Conservation (phyloP, 2,797 vertebrate genomes). For the Pachyuromys duprasi region DNA sequence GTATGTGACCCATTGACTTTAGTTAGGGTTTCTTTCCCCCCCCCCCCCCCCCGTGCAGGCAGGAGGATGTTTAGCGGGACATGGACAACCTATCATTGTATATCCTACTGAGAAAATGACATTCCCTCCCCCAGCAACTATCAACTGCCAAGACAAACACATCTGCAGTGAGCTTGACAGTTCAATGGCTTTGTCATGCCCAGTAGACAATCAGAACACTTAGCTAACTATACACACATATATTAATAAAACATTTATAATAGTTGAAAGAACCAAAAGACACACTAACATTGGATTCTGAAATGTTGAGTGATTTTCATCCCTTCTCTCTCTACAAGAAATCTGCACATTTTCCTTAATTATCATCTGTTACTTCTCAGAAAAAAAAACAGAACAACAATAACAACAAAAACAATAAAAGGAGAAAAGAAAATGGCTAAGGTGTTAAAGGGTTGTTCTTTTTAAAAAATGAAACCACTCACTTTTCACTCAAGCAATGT, state of each 20-base stretch:
- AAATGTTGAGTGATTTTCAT: neutral
- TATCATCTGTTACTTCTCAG: neutral
- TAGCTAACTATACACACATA: neutral
- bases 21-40: neutral
- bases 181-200: neutral
- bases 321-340: neutral
- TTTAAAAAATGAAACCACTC: neutral
- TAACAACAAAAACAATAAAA: neutral
- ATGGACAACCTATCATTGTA: neutral
- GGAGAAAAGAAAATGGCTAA: conserved; percentile 3
- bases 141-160: neutral
- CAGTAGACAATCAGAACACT: neutral
- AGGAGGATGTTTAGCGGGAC: neutral
- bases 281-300: neutral
- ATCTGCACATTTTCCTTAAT: conserved; percentile 12
- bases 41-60: rapidly evolving
- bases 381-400: neutral
- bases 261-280: conserved; percentile 4
- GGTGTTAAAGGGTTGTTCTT: neutral
- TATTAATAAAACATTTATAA: neutral
- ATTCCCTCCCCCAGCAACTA: neutral
- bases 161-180: neutral
- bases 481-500: neutral
- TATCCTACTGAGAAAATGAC: neutral
- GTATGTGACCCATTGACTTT: neutral